phyloP scores from a whole-genome alignment of 23 tunicate genomes.

The Corella eumyota region DNA sequence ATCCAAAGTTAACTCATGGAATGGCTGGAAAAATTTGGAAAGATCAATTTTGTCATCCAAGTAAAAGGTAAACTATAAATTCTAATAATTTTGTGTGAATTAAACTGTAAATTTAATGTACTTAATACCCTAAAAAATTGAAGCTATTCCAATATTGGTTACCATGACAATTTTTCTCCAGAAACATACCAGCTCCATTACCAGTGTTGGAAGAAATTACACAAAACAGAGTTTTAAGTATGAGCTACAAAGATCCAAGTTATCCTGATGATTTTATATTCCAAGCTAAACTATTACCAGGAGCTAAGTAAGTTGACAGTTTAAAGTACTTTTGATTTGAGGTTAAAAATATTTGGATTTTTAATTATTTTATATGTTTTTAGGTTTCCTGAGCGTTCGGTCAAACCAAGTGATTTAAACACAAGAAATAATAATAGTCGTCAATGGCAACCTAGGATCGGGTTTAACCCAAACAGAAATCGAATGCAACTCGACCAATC shows the following conservation, averaged over 20 bases:
- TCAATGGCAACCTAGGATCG: slow-evolving; percentile 75
- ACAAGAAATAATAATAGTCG: slow-evolving; percentile 5
- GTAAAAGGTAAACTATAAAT: slow-evolving; percentile 16
- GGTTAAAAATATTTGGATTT: background rate
- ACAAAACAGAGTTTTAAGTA: slow-evolving; percentile 48
- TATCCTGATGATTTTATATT: slow-evolving; percentile 86
- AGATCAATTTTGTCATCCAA: slow-evolving; percentile 54
- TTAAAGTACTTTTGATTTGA: no score
- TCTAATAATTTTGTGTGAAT: background rate
- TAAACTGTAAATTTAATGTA: background rate
- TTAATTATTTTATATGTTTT: no score
- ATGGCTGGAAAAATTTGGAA: slow-evolving; percentile 83
- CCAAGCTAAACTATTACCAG: slow-evolving; percentile 68
- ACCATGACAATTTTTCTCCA: no score
- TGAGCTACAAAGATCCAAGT: slow-evolving; percentile 66
- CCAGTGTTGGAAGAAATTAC: slow-evolving; percentile 21
- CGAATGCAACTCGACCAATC: slow-evolving; percentile 33
- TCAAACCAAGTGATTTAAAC: slow-evolving; percentile 60
- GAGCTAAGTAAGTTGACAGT: slow-evolving; percentile 73
- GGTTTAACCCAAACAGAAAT: slow-evolving; percentile 69
- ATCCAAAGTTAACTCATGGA: slow-evolving; percentile 57
- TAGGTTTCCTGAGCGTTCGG: slow-evolving; percentile 55
- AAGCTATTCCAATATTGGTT: no score
- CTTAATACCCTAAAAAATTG: background rate
- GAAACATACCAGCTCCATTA: slow-evolving; percentile 21